These are phyloP conservation scores for Columba livia DNA, from an alignment of 2,113 vertebrate genomes.

Conservation along the genomic window DNA sequence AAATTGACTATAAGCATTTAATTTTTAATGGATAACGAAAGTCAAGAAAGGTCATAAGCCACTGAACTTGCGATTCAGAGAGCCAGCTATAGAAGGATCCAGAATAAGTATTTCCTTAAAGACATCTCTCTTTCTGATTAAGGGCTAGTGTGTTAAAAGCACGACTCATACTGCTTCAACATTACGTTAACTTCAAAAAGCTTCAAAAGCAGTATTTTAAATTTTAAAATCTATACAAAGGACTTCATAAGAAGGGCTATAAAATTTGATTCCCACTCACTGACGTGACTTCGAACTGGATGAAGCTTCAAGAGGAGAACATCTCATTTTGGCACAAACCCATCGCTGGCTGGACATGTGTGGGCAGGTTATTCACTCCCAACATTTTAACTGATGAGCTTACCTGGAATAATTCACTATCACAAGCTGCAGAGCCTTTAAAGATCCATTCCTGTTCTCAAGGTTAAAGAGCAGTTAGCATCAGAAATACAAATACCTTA, in stretches of 20 bases:
- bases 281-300: not conserved
- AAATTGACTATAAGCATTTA: not conserved
- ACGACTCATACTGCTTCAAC: not conserved
- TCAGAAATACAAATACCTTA: not conserved
- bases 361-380: not conserved
- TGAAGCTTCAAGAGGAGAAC: not conserved
- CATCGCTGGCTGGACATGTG: no score
- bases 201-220: not conserved
- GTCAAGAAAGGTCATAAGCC: not conserved
- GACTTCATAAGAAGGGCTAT: rapidly evolving
- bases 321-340: not conserved
- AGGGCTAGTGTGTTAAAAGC: not conserved
- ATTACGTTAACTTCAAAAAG: not conserved
- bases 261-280: not conserved
- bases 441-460: not conserved
- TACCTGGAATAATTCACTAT: not conserved
- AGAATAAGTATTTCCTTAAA: rapidly evolving
- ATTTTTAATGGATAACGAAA: not conserved
- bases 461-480: not conserved
- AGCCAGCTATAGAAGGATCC: not conserved
- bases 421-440: not conserved
- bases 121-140: not conserved
- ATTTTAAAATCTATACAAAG: not conserved
- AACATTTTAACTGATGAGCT: not conserved
- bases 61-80: not conserved